Evolutionary conservation across 2,797 vertebrate species (phyloP), one percentile per base, ranked within the genome.

Genomic region (Microctenopoma lineatum): DNA sequence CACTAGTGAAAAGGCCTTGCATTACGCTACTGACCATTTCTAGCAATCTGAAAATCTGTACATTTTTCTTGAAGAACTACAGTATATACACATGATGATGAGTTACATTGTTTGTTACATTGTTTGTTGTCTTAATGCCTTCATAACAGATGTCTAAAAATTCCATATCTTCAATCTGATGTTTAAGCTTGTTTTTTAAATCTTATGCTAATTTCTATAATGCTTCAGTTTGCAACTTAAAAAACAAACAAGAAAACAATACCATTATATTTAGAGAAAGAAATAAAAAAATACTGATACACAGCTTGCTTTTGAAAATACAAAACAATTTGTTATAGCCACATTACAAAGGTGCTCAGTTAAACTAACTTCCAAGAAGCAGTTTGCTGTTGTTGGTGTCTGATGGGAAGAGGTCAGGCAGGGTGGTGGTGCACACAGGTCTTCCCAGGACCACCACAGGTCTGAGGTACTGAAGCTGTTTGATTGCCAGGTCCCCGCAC

Each of bases 361-460:
- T 79, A 72, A 21, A 90, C 16, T 95, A 96, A 94, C 94, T 97
- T 88, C 94, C 95, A 81, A 96, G 94, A 93, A 96, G 95, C 80
- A 96, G 93, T 87, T 97, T 95, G 87, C 94, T 93, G 88, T 91
- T 92, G 86, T 96, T 97, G 16, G 86, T 83, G 91, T 98, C 95
- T 79, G 95, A 88, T 77, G 97, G 96, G 90, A 98, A 96, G 83
- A 97, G 94, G 74, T 96, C 94, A 76, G 97, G 93, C 84, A 96
- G 92, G 53, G 95, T 92, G 56, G 94, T 89, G 77, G 94, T 96
- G 89, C 96, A 96, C 83, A 96, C 95, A 7, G 97, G 96, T 91
- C 97, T 95, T 88, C 97, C 97, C 63, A 99, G 94, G 79, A 99
- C 97, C 75, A 99, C 98, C 64, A 99, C 98, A n/a, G 98, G 98